Base-by-base conservation (phyloP, 2,113 vertebrate genomes). In the Aythya baeri region DNA sequence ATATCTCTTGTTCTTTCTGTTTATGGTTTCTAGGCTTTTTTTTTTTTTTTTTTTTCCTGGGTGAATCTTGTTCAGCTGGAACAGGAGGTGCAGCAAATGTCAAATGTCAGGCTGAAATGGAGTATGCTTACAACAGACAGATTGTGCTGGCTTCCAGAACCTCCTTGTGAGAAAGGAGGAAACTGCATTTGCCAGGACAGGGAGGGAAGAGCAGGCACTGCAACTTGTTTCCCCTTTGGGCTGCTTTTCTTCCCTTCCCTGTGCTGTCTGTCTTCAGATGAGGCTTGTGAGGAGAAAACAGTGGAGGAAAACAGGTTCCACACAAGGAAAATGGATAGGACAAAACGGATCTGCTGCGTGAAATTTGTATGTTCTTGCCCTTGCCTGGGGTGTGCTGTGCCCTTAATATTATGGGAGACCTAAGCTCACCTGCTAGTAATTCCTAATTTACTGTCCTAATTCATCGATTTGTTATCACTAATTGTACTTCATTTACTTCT, bases 401-500 rank as follows among this genome's bases (percentile, higher is more conserved):
- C 97, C 97, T 97, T 97, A 97, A 89, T 96, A 97, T 96, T 97
- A 95, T 88, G 91, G 96, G 83, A 98, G 98, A 98, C 98, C 98
- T 96, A 96, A 61, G 86, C 89, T 98, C 98, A 97, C 97, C 98
- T 98, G 97, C 97, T 97, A 97, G 97, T 98, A 97, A 97, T 98
- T 97, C 97, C 97, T 98, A 98, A 98, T 98, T 98, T 98, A 98
- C 97, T 95, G 96, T 97, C 97, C 97, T 98, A 97, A 98, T 98
- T 98, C 97, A 97, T 97, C 97, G 97, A 98, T 98, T 98, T 98
- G 98, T 98, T 98, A 98, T 97, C 97, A 81, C 98, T 98, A 98
- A 98, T 98, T 98, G 97, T 98, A 97, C 97, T 98, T 98, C 98
- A 98, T 98, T 98, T 98, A 98, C 98, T 98, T 98, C 98, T 98